phyloP scores from a whole-genome alignment of 2,113 vertebrate species.

The Nothobranchius kuhntae region DNA sequence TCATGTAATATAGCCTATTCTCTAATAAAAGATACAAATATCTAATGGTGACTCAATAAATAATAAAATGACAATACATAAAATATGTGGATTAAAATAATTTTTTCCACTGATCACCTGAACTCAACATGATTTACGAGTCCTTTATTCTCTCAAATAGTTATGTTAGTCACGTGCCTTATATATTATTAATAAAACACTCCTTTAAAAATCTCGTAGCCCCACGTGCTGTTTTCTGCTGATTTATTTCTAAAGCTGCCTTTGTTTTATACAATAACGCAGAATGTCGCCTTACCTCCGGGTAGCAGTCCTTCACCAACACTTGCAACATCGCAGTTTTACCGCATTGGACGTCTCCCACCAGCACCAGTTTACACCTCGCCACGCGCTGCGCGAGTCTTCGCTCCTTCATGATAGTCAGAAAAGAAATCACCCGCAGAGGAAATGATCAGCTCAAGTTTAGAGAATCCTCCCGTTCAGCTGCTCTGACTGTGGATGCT shows the following conservation, averaged over 20 bases:
- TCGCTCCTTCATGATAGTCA: constrained; percentile 87
- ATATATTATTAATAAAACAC: no score
- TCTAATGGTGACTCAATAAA: no score
- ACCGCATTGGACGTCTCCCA: constrained; percentile 95
- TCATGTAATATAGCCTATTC: neutral
- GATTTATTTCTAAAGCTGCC: no score
- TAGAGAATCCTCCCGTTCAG: neutral
- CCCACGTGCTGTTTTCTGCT: no score
- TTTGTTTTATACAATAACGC: no score
- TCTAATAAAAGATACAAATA: neutral
- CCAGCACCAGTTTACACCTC: constrained; percentile 91
- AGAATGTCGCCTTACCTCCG: constrained; percentile 84
- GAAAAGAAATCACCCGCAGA: neutral
- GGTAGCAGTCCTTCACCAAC: constrained; percentile 93
- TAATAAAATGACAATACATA: no score
- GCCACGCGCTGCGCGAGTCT: constrained; percentile 84
- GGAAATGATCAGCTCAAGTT: neutral
- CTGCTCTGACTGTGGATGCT: neutral
- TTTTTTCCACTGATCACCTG: no score
- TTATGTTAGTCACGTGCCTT: no score
- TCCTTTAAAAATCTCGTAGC: no score
- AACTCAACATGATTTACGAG: no score
- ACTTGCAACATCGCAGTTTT: constrained; percentile 98
- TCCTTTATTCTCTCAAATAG: no score
- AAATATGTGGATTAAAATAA: no score